Base-by-base conservation (phyloP, 2,888 invertebrate species). In the Archips xylosteana region DNA sequence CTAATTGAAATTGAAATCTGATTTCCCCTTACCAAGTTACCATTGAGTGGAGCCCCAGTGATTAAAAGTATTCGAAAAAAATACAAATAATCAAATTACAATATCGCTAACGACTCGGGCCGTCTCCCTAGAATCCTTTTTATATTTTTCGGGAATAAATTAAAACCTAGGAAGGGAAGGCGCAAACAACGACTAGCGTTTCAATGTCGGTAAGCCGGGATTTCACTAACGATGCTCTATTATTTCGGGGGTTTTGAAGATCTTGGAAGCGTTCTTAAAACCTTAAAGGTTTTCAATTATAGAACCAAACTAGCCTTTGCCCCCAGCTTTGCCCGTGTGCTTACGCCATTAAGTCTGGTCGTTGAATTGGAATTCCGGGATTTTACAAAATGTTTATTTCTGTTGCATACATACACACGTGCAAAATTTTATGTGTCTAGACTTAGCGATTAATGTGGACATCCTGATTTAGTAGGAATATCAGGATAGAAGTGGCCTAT, bases 21-120 rank as follows among this genome's bases (percentile, higher is more conserved):
- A 94, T 94, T 94, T 93, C 83, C 90, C 87, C 87, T 89, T 39
- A 39, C 39, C 39, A 39, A 39, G 39, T 82, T 80, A 82, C 85
- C 85, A 87, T 85, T 85, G 87, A 87, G 83, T 86, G 79, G 81
- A 79, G 83, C 79, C 83, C 84, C 82, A 85, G 91, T 94, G 94
- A 95, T 95, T 94, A 95, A 95, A 94, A 93, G 92, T 92, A 92
- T 91, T 91, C 88, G 89, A 88, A 91, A 93, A 92, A 94, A 94
- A 93, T 91, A 95, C 93, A 94, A 95, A 94, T 94, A 94, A 95
- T 94, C 92, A 93, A 95, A 95, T 95, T 95, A 95, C 94, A 94
- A 94, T 94, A 94, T 95, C 92, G 93, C 92, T 95, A 95, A 95
- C 95, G 92, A 92, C 87, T 92, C 76, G 84, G 80, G 81, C 83